Evolutionary conservation across 2,113 vertebrate genomes (phyloP).

Genomic region (Pseudopodoces humilis): DNA sequence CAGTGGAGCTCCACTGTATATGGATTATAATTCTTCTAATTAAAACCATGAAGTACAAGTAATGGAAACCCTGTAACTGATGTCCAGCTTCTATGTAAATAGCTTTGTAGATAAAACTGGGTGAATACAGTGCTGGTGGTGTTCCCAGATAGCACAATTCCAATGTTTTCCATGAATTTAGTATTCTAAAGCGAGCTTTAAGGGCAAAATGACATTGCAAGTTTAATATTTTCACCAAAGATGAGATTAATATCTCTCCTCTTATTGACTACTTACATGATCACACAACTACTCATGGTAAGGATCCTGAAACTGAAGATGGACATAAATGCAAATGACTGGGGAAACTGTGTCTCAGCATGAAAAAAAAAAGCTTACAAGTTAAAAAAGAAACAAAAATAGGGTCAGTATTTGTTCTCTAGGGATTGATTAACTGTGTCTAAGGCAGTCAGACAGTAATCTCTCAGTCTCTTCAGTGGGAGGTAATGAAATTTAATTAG

Average conservation of each 20-base stretch:
- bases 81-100: neutral
- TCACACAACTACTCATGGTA: neutral
- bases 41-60: neutral
- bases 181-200: neutral
- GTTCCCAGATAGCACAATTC: neutral
- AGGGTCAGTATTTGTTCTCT: slow-evolving; percentile 52
- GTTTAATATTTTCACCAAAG: neutral
- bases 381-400: slow-evolving; percentile 12
- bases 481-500: slow-evolving; percentile 79
- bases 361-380: neutral
- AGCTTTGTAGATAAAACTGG: neutral
- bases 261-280: neutral
- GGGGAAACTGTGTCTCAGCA: neutral
- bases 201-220: neutral
- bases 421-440: slow-evolving; percentile 64
- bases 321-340: neutral
- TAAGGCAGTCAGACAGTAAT: slow-evolving; percentile 58
- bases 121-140: neutral
- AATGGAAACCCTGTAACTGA: neutral
- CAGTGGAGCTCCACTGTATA: fast-evolving
- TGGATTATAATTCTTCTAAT: neutral
- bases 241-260: neutral
- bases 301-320: neutral
- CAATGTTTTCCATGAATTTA: neutral
- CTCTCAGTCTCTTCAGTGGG: slow-evolving; percentile 63